Conservation (phyloP, 2,888 invertebrate genomes). For the Apodemia mormo region DNA sequence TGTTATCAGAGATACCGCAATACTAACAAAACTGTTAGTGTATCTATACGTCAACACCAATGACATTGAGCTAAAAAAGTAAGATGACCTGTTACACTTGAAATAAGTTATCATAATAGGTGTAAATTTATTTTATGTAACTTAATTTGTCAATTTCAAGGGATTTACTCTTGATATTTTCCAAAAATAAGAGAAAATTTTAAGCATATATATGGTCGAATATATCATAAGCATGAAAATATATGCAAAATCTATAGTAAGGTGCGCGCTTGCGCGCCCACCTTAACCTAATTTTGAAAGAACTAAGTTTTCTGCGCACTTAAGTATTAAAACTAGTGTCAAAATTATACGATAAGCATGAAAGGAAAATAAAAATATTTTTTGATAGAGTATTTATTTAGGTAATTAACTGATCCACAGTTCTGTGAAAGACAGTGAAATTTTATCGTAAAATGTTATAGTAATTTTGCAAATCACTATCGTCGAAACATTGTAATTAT, state of each 20-base stretch:
- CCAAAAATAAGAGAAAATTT: background rate
- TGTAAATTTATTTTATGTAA: background rate
- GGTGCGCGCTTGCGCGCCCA: no score
- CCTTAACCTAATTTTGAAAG: no score
- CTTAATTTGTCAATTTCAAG: background rate
- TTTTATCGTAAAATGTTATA: background rate
- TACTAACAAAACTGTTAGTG: background rate
- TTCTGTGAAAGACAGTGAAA: no score
- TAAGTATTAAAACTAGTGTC: background rate
- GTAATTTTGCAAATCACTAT: no score
- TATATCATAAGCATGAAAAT: no score
- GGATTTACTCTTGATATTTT: background rate
- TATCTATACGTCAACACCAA: background rate
- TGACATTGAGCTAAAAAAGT: background rate
- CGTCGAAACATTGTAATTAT: no score
- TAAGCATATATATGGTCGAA: no score
- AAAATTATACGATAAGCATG: background rate
- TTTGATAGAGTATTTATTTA: slow-evolving; percentile 1
- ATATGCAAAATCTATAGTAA: no score
- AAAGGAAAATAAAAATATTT: slow-evolving; percentile 5
- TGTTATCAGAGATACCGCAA: background rate
- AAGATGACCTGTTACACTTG: slow-evolving; percentile 1
- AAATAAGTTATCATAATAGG: slow-evolving; percentile 2
- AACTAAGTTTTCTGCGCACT: no score
- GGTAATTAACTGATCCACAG: background rate